A percentile compares a stretch with the other conserved stretches of the same genome.
Conservation (phyloP, 2,888 invertebrate genomes). For the Eristalis arbustorum region DNA sequence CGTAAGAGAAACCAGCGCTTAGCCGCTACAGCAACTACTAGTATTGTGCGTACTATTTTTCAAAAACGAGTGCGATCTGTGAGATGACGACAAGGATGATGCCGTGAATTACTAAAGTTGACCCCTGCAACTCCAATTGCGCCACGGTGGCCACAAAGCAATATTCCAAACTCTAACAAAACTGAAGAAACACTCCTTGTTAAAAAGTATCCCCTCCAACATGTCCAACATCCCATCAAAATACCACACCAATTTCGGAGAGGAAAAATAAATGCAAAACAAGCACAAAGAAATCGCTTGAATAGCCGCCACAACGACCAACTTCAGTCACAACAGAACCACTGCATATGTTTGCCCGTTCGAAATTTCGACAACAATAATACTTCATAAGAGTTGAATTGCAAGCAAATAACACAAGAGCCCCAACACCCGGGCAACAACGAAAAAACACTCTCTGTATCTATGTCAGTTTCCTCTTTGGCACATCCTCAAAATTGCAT, state of each 20-base stretch:
- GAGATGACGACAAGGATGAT: too few relatives aligned
- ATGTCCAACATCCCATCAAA: background rate
- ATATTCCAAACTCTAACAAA: too few relatives aligned
- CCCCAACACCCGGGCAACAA: background rate
- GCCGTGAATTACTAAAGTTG: too few relatives aligned
- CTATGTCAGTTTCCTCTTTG: conserved; percentile 21
- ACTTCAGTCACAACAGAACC: background rate
- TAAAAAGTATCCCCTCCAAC: background rate
- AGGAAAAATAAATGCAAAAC: background rate
- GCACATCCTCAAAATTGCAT: conserved; percentile 31
- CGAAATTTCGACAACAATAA: conserved; percentile 4
- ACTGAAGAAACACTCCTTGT: too few relatives aligned
- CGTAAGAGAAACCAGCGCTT: too few relatives aligned
- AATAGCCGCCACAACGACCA: background rate
- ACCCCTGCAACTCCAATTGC: too few relatives aligned
- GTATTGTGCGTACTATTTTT: too few relatives aligned
- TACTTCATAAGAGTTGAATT: conserved; percentile 6
- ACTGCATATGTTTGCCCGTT: background rate
- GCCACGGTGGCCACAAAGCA: too few relatives aligned
- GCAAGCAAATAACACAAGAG: background rate
- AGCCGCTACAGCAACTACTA: too few relatives aligned
- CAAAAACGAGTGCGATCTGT: too few relatives aligned
- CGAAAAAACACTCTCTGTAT: background rate
- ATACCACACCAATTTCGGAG: background rate
- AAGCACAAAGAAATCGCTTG: background rate